Evolutionary conservation across 1,140 invertebrate genomes (phyloP).

Genomic region (Phthorimaea operculella): DNA sequence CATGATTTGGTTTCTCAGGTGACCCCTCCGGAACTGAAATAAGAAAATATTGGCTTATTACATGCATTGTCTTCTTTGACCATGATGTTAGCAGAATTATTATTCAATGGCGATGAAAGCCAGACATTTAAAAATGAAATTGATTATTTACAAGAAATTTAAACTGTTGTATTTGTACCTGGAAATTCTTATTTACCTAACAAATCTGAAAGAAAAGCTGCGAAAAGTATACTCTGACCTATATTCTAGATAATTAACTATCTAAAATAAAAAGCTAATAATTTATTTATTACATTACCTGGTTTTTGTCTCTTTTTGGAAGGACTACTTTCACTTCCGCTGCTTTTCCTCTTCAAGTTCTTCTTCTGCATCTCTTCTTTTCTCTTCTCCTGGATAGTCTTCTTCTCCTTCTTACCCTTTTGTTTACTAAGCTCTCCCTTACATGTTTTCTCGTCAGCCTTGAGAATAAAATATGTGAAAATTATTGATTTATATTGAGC

Average conservation of each 20-base stretch:
- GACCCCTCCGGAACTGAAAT: not conserved
- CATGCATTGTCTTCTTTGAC: no score
- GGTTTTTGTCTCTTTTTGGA: constrained; percentile 31
- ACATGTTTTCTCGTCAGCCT: constrained; percentile 26
- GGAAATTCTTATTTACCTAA: no score
- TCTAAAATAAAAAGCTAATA: no score
- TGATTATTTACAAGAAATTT: no score
- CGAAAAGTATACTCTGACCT: no score
- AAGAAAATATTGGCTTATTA: no score
- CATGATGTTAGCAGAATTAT: no score
- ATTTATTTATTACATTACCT: constrained; percentile 16
- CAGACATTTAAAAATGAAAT: no score
- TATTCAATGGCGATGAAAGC: no score
- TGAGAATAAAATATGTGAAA: constrained; percentile 20
- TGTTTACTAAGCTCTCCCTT: constrained; percentile 18
- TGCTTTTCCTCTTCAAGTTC: constrained; percentile 42
- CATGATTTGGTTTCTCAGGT: not conserved
- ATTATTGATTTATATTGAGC: constrained; percentile 12
- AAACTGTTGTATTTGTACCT: no score
- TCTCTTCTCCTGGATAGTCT: constrained; percentile 26
- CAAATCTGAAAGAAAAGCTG: no score
- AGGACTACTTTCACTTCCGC: constrained; percentile 23
- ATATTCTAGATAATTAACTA: no score
- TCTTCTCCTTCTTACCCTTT: constrained; percentile 31
- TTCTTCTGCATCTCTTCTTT: constrained; percentile 32